Percentiles rank a stretch among this genome's conserved stretches.
Evolutionary conservation across 2,113 vertebrate species (phyloP).

Genomic region (western clawed frog (Xenopus tropicalis)): DNA sequence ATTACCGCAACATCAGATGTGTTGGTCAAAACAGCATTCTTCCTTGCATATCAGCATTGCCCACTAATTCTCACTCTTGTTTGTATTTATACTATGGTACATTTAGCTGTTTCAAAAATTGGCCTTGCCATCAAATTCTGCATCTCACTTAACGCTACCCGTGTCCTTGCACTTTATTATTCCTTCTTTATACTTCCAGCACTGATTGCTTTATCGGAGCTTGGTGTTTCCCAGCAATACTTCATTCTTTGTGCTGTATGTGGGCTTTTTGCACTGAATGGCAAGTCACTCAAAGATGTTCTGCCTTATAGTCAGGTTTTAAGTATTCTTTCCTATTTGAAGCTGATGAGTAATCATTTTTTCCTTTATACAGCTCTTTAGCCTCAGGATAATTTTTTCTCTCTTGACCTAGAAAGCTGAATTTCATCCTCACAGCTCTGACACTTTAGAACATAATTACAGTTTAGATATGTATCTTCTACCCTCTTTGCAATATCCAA

Average conservation of each 20-base stretch:
- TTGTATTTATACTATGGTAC: too few relatives aligned
- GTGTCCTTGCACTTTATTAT: too few relatives aligned
- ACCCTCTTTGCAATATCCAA: background rate
- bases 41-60: too few relatives aligned
- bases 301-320: constrained; percentile 12
- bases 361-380: background rate
- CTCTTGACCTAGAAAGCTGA: constrained; percentile 26
- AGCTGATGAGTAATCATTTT: constrained; percentile 30
- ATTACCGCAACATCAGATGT: too few relatives aligned
- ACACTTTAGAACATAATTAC: constrained; percentile 7
- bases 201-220: too few relatives aligned
- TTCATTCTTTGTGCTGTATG: background rate
- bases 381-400: constrained; percentile 12
- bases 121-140: too few relatives aligned
- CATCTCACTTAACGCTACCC: too few relatives aligned
- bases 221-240: background rate
- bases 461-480: background rate
- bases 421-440: background rate
- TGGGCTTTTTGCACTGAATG: background rate
- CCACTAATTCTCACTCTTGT: too few relatives aligned
- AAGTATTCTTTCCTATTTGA: background rate
- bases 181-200: background rate
- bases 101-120: too few relatives aligned
- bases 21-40: too few relatives aligned
- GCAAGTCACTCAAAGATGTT: constrained; percentile 1